phyloP scores from a whole-genome alignment of 2,888 invertebrate genomes.

The Scotopteryx bipunctaria region DNA sequence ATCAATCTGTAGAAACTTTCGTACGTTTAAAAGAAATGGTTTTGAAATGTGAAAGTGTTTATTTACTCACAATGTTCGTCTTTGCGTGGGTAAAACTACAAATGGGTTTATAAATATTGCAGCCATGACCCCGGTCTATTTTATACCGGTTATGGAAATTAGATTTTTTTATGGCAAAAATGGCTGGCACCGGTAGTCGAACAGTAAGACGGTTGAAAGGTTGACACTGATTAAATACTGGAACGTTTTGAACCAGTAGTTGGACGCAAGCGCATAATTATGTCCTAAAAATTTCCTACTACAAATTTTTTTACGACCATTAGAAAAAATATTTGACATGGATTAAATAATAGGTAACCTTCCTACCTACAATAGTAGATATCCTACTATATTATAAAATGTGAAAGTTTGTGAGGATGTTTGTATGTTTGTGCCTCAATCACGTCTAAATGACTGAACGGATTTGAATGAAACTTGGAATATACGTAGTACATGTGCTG shows the following conservation, averaged over 20 bases:
- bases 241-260: background rate
- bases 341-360: no score
- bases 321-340: no score
- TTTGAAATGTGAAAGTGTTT: slow-evolving; percentile 31
- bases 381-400: no score
- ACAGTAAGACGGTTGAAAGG: background rate
- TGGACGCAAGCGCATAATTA: background rate
- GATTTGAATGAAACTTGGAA: no score
- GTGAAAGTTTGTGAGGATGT: no score
- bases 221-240: background rate
- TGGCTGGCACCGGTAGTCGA: slow-evolving; percentile 1
- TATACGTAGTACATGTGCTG: no score
- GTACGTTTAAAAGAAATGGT: slow-evolving; percentile 20
- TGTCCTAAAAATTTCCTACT: no score
- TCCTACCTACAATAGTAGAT: no score
- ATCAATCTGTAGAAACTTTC: slow-evolving; percentile 30
- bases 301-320: no score
- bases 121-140: slow-evolving; percentile 21
- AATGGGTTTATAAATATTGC: slow-evolving; percentile 14
- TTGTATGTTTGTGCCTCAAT: no score
- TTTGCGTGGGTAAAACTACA: slow-evolving; percentile 17
- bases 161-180: slow-evolving; percentile 1
- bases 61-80: slow-evolving; percentile 7
- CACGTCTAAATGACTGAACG: no score
- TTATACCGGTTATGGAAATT: slow-evolving; percentile 28